Evolutionary conservation across 2,113 vertebrate genomes (phyloP).

Genomic region (Podocnemis expansa): DNA sequence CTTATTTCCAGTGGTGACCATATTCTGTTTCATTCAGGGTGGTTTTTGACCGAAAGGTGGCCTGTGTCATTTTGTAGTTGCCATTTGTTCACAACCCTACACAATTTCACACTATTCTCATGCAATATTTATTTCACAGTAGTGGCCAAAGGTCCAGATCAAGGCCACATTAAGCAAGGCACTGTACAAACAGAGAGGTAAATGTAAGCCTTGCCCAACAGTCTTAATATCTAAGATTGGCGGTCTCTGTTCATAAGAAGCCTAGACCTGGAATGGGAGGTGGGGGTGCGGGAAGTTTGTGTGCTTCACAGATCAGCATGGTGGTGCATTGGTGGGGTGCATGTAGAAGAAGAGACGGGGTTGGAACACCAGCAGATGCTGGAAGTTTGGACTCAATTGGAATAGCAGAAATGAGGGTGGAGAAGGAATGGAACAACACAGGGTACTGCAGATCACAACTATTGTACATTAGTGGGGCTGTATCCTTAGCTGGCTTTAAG

Average conservation of each 20-base stretch:
- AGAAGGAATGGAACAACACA: fast-evolving
- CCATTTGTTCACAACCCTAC: neutral
- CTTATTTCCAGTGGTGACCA: constrained; percentile 16
- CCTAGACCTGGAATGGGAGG: neutral
- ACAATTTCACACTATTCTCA: neutral
- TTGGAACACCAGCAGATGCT: neutral
- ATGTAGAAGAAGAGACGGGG: neutral
- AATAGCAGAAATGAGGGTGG: fast-evolving
- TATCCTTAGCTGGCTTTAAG: neutral
- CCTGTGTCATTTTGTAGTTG: neutral
- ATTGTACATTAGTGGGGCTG: neutral
- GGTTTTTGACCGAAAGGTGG: neutral
- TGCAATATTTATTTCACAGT: neutral
- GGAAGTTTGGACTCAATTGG: neutral
- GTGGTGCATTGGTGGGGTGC: neutral
- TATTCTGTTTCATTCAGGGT: neutral
- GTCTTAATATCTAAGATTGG: neutral
- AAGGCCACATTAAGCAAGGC: neutral
- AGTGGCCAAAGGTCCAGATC: neutral
- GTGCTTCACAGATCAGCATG: neutral
- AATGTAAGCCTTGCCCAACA: neutral
- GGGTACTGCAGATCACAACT: neutral
- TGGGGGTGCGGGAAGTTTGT: too few species aligned
- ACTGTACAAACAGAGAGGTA: neutral
- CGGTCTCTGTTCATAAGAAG: neutral